Percentiles rank a stretch among this genome's conserved stretches.
Evolutionary conservation across 2,797 vertebrate genomes (phyloP).

Genomic region (Momotus momota): DNA sequence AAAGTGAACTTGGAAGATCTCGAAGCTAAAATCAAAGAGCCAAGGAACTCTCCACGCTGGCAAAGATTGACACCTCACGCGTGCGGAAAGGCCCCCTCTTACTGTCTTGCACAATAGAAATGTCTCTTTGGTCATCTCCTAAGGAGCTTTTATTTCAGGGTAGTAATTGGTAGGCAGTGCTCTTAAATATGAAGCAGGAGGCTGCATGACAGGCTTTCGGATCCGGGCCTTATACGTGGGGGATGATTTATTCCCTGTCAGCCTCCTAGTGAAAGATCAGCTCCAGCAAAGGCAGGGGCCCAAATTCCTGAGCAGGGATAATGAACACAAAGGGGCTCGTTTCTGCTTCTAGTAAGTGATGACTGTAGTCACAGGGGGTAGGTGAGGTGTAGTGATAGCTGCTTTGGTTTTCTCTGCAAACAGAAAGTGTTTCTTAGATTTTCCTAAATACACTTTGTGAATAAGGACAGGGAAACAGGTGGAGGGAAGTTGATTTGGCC

Average conservation of each 20-base stretch:
- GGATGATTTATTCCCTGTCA: constrained; percentile 25
- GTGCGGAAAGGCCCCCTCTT: background rate
- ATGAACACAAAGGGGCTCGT: background rate
- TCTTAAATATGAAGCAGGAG: constrained; percentile 10
- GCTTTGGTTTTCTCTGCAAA: background rate
- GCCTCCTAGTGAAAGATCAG: constrained; percentile 19
- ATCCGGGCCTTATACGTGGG: background rate
- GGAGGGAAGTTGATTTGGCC: background rate
- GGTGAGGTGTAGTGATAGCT: background rate
- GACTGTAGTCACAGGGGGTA: background rate
- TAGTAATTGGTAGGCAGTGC: background rate
- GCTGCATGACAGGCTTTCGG: background rate
- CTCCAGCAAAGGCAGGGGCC: constrained; percentile 7
- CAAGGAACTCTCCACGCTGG: accelerated
- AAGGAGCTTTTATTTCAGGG: background rate
- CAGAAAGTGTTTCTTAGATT: background rate
- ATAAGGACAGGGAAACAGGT: background rate
- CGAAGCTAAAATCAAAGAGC: background rate
- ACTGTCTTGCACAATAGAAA: background rate
- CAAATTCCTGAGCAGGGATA: constrained; percentile 20
- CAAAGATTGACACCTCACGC: background rate
- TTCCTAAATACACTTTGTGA: background rate
- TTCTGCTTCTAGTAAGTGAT: background rate
- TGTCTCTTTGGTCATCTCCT: background rate
- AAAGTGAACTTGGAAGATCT: background rate